Percentiles rank a stretch among this genome's conserved stretches.
These are phyloP conservation scores for Vannuccia rotundouncinata DNA, from an alignment of 2,888 invertebrate species.

Conservation along the genomic window DNA sequence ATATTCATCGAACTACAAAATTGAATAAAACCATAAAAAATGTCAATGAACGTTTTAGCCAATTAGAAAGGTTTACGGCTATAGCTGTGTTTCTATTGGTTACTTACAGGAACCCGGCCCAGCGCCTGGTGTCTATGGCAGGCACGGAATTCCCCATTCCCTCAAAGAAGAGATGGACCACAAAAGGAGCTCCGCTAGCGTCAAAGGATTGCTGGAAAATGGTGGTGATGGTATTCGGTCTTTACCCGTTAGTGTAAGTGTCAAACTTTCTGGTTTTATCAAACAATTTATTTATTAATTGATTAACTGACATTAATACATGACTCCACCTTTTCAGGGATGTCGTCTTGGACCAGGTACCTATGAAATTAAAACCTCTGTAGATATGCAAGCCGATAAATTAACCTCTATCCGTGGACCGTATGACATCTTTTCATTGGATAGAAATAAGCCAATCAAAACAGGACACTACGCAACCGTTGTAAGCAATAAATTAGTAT, in stretches of 20 bases:
- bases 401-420: constrained; percentile 50
- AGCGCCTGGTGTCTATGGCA: constrained; percentile 55
- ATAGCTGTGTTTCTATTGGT: no score
- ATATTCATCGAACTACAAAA: no score
- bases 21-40: no score
- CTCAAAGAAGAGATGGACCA: constrained; percentile 47
- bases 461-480: constrained; percentile 52
- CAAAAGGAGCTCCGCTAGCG: constrained; percentile 50
- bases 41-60: no score
- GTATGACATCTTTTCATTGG: constrained; percentile 54
- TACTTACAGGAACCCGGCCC: constrained; percentile 48
- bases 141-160: constrained; percentile 51
- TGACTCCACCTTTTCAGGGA: constrained; percentile 45
- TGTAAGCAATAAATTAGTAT: constrained; percentile 47
- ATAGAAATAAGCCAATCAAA: constrained; percentile 51
- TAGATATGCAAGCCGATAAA: constrained; percentile 48
- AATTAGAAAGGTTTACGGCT: no score
- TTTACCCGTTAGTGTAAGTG: constrained; percentile 32
- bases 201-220: constrained; percentile 47
- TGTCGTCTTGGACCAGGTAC: constrained; percentile 52
- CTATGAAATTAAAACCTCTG: constrained; percentile 50
- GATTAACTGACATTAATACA: no score
- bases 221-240: constrained; percentile 44
- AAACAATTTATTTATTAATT: background rate
- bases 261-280: background rate